Evolutionary conservation across 1,140 invertebrate genomes (phyloP).

Genomic region (Tigriopus japonicus): DNA sequence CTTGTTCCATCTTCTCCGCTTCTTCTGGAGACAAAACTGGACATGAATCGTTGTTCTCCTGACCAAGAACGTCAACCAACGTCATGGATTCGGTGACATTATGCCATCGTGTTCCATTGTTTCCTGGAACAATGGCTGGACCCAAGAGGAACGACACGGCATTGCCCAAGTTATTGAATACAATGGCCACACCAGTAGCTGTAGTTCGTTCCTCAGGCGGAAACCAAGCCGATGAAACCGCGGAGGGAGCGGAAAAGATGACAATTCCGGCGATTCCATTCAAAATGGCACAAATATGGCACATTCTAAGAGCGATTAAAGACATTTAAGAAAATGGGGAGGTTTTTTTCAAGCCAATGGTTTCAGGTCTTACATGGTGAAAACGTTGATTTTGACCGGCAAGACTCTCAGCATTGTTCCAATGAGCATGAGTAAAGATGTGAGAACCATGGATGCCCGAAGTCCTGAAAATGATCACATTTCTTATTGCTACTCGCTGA

Average conservation of each 20-base stretch:
- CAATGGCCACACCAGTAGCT: slow-evolving; percentile 18
- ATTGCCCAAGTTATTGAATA: slow-evolving; percentile 24
- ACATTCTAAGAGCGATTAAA: slow-evolving; percentile 19
- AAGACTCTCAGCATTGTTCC: slow-evolving; percentile 21
- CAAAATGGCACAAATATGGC: slow-evolving; percentile 18
- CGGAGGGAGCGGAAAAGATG: slow-evolving; percentile 21
- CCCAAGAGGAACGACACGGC: slow-evolving; percentile 25
- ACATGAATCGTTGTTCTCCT: not conserved
- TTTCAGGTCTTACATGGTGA: slow-evolving; percentile 13
- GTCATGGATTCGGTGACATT: not conserved
- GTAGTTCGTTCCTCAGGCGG: slow-evolving; percentile 24
- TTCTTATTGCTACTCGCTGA: too few relatives aligned
- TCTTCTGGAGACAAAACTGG: not conserved
- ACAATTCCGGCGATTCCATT: slow-evolving; percentile 24
- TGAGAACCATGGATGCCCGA: slow-evolving; percentile 19
- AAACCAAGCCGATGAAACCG: slow-evolving; percentile 25
- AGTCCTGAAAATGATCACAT: slow-evolving; percentile 14
- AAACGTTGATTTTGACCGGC: slow-evolving; percentile 16
- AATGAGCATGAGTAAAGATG: slow-evolving; percentile 17
- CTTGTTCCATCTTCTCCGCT: slow-evolving; percentile 16
- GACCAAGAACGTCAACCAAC: too few relatives aligned
- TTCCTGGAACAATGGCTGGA: slow-evolving; percentile 18
- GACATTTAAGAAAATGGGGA: not conserved
- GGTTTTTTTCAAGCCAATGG: too few relatives aligned
- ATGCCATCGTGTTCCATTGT: not conserved